A percentile compares a stretch with the other conserved stretches of the same genome.
These are phyloP conservation scores for Holacanthella duospinosa DNA, from an alignment of 2,888 invertebrate genomes.

Conservation along the genomic window DNA sequence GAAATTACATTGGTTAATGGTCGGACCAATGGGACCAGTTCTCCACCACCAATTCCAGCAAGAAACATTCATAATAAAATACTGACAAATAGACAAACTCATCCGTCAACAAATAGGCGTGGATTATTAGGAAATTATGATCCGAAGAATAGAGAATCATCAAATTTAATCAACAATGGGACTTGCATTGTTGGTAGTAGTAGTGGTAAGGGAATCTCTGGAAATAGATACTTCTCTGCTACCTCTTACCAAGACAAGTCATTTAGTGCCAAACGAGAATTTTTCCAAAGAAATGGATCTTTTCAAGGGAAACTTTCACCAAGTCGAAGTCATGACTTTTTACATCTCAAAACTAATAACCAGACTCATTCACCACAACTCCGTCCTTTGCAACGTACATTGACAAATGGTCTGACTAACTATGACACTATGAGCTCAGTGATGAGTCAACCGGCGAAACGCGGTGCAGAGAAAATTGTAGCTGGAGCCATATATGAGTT, in stretches of 20 bases:
- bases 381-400: not conserved
- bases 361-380: not conserved
- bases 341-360: slow-evolving; percentile 27
- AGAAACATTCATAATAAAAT: slow-evolving; percentile 15
- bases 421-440: not conserved
- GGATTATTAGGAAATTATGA: slow-evolving; percentile 4
- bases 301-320: slow-evolving; percentile 35
- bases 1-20: slow-evolving; percentile 39
- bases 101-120: slow-evolving; percentile 2
- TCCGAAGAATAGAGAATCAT: slow-evolving; percentile 4
- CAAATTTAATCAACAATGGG: not conserved
- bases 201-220: slow-evolving; percentile 11
- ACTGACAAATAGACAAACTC: not conserved
- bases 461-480: not conserved
- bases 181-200: slow-evolving; percentile 8
- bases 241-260: slow-evolving; percentile 20
- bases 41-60: slow-evolving; percentile 35
- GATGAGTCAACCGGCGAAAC: not conserved
- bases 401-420: not conserved
- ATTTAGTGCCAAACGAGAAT: slow-evolving; percentile 28
- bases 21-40: slow-evolving; percentile 17
- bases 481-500: slow-evolving; percentile 1
- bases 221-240: slow-evolving; percentile 9
- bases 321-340: slow-evolving; percentile 33
- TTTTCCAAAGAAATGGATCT: slow-evolving; percentile 34